Evolutionary conservation across 2,888 invertebrate species (phyloP).

Genomic region (Caenorhabditis parvicauda): DNA sequence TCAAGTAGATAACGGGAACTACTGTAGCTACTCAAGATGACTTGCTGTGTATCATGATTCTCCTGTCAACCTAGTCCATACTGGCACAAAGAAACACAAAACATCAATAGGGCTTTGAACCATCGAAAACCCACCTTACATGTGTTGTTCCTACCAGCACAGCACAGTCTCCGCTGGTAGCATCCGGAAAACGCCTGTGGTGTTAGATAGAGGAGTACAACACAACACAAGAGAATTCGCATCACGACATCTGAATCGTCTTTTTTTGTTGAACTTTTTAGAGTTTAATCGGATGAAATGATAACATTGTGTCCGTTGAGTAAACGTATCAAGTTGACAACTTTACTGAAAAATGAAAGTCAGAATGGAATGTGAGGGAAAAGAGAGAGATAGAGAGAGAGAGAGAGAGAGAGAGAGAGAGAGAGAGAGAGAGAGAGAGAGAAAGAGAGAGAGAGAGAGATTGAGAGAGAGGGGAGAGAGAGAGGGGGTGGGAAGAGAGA

Average conservation of each 20-base stretch:
- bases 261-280: too few relatives aligned
- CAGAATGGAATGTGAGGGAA: not conserved
- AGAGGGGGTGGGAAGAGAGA: not conserved
- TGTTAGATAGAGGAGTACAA: not conserved
- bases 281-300: too few relatives aligned
- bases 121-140: slow-evolving; percentile 35
- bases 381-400: slow-evolving; percentile 1
- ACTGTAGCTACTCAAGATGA: too few relatives aligned
- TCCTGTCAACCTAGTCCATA: too few relatives aligned
- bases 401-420: not conserved
- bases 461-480: not conserved
- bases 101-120: too few relatives aligned
- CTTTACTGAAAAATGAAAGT: not conserved
- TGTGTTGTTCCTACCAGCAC: slow-evolving; percentile 43
- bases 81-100: too few relatives aligned
- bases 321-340: too few relatives aligned
- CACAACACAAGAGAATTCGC: too few relatives aligned
- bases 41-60: too few relatives aligned
- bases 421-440: not conserved
- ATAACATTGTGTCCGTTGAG: too few relatives aligned
- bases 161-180: slow-evolving; percentile 42
- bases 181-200: slow-evolving; percentile 25
- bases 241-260: too few relatives aligned
- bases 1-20: too few relatives aligned
- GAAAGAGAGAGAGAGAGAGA: not conserved